Evolutionary conservation across 1,140 invertebrate species (phyloP), one percentile per base, ranked within the genome.

Genomic region (Microplitis demolitor): DNA sequence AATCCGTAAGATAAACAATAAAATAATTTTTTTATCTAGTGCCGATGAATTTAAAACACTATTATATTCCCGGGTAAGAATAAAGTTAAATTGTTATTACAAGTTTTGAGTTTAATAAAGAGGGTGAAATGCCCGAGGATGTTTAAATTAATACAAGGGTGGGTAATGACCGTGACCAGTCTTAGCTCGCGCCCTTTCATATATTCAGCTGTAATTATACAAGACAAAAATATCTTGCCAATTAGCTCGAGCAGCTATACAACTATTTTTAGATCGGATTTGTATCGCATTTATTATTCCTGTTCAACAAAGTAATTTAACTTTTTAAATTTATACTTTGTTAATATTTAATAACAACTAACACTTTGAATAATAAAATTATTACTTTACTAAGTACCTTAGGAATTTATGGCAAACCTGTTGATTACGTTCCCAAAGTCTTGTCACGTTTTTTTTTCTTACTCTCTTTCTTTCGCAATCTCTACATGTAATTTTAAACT

Each of bases 101-200:
- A 45, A 45, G 11, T 45, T 0, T 3, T 45, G 24, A 58, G 16
- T 31, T 31, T 31, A n/a, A 35, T 35, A 45, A 50, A 31, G 9
- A 63, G 53, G 61, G 45, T 63, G 56, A 11, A 62, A 63, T 39
- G 31, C 37, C 37, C 45, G 54, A 58, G 16, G 62, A 37, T 37
- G 56, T 39, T 24, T 14, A 61, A 53, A 73, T 61, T 64, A 71
- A 75, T 72, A 45, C 37, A 72, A 45, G 66, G 70, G 70, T 68
- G 70, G 56, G 61, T 75, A 75, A 75, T 75, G 66, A 75, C 70
- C 74, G 70, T 69, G 69, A 75, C 74, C 66, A 60, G 16, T n/a
- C 45, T 39, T 34, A 58, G 35, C 53, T 63, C 4, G 58, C 64
- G 39, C 34, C 66, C 33, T 53, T 54, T 35, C 6, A 31, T 45